These are phyloP conservation scores for Torymus tubicola DNA, from an alignment of 2,888 invertebrate species.

Conservation along the genomic window DNA sequence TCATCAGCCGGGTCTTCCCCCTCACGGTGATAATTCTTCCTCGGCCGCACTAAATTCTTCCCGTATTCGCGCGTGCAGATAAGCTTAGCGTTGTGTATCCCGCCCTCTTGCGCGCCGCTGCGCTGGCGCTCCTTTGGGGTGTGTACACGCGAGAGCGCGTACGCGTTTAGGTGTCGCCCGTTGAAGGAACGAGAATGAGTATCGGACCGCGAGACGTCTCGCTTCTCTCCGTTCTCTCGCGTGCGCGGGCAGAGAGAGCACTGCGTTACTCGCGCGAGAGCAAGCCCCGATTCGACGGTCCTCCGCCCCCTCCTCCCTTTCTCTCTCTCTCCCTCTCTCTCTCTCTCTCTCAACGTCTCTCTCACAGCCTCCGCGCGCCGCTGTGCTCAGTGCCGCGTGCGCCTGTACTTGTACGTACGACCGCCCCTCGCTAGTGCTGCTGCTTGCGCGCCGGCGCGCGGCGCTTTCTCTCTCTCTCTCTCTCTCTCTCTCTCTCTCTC, in stretches of 20 bases:
- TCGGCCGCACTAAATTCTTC: no score
- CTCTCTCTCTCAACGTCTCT: slow-evolving; percentile 1
- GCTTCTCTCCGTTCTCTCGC: slow-evolving; percentile 65
- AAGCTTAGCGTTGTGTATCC: no score
- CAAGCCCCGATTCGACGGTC: slow-evolving; percentile 67
- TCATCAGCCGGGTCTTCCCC: no score
- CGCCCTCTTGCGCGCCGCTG: no score
- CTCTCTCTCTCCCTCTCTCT: slow-evolving; percentile 34
- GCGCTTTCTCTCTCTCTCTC: slow-evolving; percentile 4
- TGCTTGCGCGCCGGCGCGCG: neutral
- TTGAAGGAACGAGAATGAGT: neutral
- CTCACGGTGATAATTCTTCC: no score
- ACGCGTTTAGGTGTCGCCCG: neutral
- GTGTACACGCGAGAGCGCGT: no score
- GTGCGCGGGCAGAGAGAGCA: slow-evolving; percentile 68
- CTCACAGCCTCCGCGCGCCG: slow-evolving; percentile 28
- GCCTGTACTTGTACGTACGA: neutral
- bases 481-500: slow-evolving; percentile 19
- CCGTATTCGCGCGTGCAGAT: no score
- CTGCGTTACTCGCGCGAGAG: slow-evolving; percentile 66
- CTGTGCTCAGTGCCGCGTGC: neutral
- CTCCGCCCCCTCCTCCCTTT: slow-evolving; percentile 46
- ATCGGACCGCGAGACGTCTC: neutral
- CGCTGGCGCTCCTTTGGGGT: no score
- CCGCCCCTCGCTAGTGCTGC: neutral